phyloP scores from a whole-genome alignment of 2,113 vertebrate species.

The Emydura subglobosa region DNA sequence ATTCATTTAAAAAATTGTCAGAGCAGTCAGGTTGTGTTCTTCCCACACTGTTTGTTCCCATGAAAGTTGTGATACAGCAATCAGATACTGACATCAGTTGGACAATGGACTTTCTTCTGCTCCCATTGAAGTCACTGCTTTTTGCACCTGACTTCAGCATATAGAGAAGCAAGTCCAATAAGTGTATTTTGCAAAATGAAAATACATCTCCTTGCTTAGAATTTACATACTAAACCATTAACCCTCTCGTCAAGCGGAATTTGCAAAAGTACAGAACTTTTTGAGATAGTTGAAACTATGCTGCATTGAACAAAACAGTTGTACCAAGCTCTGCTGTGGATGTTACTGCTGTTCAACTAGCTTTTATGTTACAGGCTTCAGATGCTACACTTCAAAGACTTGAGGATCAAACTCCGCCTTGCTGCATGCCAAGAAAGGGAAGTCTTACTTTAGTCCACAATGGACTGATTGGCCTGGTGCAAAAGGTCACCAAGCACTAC shows the following conservation, averaged over 20 bases:
- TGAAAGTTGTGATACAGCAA: background rate
- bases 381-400: conserved; percentile 56
- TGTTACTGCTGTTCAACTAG: conserved; percentile 18
- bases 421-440: conserved; percentile 66
- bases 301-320: background rate
- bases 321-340: background rate
- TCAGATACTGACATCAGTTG: background rate
- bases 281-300: conserved; percentile 13
- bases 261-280: background rate
- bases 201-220: background rate
- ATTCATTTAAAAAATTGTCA: conserved; percentile 18
- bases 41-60: background rate
- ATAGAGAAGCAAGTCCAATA: background rate
- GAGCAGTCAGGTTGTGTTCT: background rate
- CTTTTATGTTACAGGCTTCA: conserved; percentile 51
- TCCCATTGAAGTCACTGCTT: background rate
- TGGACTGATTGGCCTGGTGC: conserved; percentile 52
- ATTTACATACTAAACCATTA: background rate
- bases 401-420: conserved; percentile 45
- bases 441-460: conserved; percentile 65
- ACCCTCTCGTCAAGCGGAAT: background rate
- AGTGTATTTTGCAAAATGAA: background rate
- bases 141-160: background rate
- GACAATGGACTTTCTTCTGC: background rate
- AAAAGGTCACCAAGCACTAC: conserved; percentile 68